Base-by-base conservation (phyloP, 2,797 vertebrate species). In the Sparus aurata region DNA sequence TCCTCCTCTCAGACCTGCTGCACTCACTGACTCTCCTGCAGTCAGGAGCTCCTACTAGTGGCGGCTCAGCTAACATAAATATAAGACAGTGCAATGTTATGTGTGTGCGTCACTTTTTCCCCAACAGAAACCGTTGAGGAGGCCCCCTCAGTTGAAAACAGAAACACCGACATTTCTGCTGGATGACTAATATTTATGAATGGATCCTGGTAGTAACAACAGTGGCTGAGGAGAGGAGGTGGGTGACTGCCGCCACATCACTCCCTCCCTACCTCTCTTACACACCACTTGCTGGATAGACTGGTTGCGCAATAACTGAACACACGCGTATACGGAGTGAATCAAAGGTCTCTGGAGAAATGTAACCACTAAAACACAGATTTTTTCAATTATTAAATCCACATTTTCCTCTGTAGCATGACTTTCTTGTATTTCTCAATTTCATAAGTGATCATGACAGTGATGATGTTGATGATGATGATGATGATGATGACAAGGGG, bases 21-120 rank as follows among this genome's bases (percentile, higher is more conserved):
- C 16, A 10, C 15, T 71, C 34, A 52, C 45, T 62, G 43, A 13
- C 43, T 61, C 8, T 34, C 15, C 61, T 25, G 58, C 73, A 50
- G 53, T 78, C 69, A 80, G 55, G 71, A 88, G 86, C 74, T 64
- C 85, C 92, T 85, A 77, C 84, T 20, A 76, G 85, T 87, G 87
- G 91, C 49, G 41, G 66, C 2, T 25, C 3, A 11, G 15, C 49
- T 16, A 41, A 41, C 25, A 47, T 15, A 10, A 11, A 10, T 30
- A n/a, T n/a, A 27, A 53, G 12, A 68, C 20, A 69, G 5, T n/a
- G 9, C 16, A 45, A 0, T 54, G n/a, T 49, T 65, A 64, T 63
- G 22, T 5, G 45, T 20, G 17, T 80, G 71, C 23, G 73, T 89
- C 75, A 86, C 58, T 52, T 82, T 87, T 91, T 83, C 54, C 62